Conservation (phyloP, 2,797 vertebrate genomes). For the Muraenolepis orangiensis region DNA sequence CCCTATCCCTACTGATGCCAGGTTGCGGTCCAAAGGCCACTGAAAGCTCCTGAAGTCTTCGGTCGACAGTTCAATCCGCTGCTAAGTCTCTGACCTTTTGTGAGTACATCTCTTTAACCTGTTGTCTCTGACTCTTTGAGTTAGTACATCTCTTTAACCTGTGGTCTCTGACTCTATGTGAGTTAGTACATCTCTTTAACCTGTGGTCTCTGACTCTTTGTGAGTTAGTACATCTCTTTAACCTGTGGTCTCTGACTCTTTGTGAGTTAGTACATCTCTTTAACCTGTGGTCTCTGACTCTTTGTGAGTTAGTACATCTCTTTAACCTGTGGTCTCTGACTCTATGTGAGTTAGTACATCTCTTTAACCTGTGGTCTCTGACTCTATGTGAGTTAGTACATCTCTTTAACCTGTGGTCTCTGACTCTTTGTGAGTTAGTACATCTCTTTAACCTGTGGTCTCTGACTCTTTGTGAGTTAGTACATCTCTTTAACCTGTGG, state of each 20-base stretch:
- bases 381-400: conserved; percentile 8
- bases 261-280: conserved; percentile 5
- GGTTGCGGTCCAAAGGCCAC: neutral
- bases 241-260: conserved; percentile 14
- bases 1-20: too few species aligned
- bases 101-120: conserved; percentile 8
- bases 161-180: conserved; percentile 13
- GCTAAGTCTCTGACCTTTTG: conserved; percentile 18
- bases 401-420: conserved; percentile 13
- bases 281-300: conserved; percentile 16
- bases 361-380: conserved; percentile 12
- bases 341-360: conserved; percentile 5
- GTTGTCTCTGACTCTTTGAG: too few species aligned
- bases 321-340: conserved; percentile 16
- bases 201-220: conserved; percentile 13
- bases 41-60: conserved; percentile 4
- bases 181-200: conserved; percentile 6
- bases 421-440: conserved; percentile 11
- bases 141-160: conserved; percentile 7
- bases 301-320: conserved; percentile 1
- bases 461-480: conserved; percentile 14
- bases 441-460: conserved; percentile 6
- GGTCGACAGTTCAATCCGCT: neutral
- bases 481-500: conserved; percentile 5
- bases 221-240: conserved; percentile 9